phyloP scores from a whole-genome alignment of 2,113 vertebrate species.

The Pollachius pollachius region DNA sequence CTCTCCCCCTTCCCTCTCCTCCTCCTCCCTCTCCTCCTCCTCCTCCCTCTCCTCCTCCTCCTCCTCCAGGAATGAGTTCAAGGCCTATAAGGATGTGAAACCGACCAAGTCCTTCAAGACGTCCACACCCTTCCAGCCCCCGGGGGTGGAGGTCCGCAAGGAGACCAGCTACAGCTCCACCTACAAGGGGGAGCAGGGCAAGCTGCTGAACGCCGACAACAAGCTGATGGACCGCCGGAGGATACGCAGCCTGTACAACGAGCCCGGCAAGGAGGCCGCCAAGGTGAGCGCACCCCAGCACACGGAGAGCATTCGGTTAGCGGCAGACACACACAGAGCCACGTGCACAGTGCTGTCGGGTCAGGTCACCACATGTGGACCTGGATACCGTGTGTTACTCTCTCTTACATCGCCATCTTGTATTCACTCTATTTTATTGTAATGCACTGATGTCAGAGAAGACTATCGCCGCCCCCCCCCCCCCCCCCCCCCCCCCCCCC shows the following conservation, averaged over 20 bases:
- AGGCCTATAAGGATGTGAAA: slow-evolving; percentile 89
- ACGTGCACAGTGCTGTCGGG: too few relatives aligned
- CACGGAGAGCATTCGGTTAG: background rate
- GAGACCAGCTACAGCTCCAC: slow-evolving; percentile 95
- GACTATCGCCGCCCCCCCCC: too few relatives aligned
- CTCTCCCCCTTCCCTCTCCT: background rate
- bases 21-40: background rate
- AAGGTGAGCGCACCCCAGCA: slow-evolving; percentile 79
- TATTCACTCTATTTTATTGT: background rate
- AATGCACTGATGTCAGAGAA: background rate
- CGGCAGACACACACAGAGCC: too few relatives aligned
- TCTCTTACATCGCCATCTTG: background rate
- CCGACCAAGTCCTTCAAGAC: slow-evolving; percentile 88
- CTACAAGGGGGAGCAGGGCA: slow-evolving; percentile 88
- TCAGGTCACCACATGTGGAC: too few relatives aligned
- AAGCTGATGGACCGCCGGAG: slow-evolving; percentile 88
- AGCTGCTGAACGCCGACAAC: slow-evolving; percentile 80
- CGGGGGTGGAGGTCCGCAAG: slow-evolving; percentile 80
- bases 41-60: background rate
- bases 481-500: too few relatives aligned
- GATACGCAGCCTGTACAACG: slow-evolving; percentile 95
- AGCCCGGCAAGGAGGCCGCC: slow-evolving; percentile 82
- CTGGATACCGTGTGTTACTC: too few relatives aligned
- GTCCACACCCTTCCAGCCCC: slow-evolving; percentile 83
- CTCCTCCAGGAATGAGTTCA: slow-evolving; percentile 86